These are phyloP conservation scores for Corbicula japonica DNA, from an alignment of 2,888 invertebrate species.

Conservation along the genomic window DNA sequence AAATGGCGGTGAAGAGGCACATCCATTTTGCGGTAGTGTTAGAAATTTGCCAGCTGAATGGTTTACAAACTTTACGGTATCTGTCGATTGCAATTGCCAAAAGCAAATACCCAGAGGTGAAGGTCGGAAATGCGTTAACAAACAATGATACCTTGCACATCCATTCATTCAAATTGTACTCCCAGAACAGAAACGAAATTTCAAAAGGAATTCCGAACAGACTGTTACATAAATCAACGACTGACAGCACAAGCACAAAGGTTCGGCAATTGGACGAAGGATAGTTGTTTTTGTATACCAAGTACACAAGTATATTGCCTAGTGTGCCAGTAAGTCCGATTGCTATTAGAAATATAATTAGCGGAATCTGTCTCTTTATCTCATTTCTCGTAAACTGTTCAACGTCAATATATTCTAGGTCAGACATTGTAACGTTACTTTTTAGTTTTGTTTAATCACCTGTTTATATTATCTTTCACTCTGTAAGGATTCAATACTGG, in stretches of 20 bases:
- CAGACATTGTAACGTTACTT: too few species aligned
- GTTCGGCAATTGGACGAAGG: slow-evolving; percentile 63
- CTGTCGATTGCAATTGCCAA: slow-evolving; percentile 69
- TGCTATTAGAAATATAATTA: slow-evolving; percentile 55
- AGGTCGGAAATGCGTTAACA: slow-evolving; percentile 59
- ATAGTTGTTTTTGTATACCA: slow-evolving; percentile 67
- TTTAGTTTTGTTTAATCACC: too few species aligned
- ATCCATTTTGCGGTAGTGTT: slow-evolving; percentile 53
- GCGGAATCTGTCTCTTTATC: slow-evolving; percentile 57
- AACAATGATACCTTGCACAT: slow-evolving; percentile 64
- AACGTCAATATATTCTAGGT: too few species aligned
- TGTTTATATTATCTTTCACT: too few species aligned
- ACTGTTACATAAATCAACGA: slow-evolving; percentile 63
- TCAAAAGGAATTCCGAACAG: slow-evolving; percentile 65
- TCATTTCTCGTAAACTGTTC: too few species aligned
- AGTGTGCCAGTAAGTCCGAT: slow-evolving; percentile 47
- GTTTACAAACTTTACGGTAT: slow-evolving; percentile 75
- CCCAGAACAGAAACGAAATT: slow-evolving; percentile 45
- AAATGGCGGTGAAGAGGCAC: slow-evolving; percentile 42
- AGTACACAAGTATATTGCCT: slow-evolving; percentile 66
- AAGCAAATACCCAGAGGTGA: slow-evolving; percentile 61
- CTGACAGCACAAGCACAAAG: slow-evolving; percentile 64
- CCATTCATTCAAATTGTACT: slow-evolving; percentile 60
- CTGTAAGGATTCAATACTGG: too few species aligned
- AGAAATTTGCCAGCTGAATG: slow-evolving; percentile 71